Evolutionary conservation across 2,888 invertebrate species (phyloP).

Genomic region (Brachynemurus nebulosus): DNA sequence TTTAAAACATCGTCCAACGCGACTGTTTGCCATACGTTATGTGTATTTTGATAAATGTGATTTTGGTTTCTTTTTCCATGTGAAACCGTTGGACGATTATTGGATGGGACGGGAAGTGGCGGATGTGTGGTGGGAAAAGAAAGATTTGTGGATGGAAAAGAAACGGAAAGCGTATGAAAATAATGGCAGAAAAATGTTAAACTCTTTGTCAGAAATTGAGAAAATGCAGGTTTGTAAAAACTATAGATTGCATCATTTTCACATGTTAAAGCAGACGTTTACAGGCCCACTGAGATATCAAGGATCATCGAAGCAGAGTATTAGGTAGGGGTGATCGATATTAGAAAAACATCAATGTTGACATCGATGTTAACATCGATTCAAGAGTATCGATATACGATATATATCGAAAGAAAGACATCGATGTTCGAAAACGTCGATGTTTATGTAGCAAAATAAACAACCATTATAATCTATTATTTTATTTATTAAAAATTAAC

Average conservation of each 20-base stretch:
- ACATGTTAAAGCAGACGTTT: neutral
- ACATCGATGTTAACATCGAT: too few species aligned
- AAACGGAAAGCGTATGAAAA: conserved; percentile 3
- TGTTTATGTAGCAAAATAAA: too few species aligned
- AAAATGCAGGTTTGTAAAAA: conserved; percentile 1
- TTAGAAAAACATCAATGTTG: too few species aligned
- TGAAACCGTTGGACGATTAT: conserved; percentile 7
- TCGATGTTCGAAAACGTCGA: too few species aligned
- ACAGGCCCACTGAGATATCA: neutral
- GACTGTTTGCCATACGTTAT: conserved; percentile 4
- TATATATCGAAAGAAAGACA: too few species aligned
- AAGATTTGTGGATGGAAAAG: conserved; percentile 3
- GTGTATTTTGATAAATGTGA: conserved; percentile 5
- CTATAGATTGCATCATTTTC: too few species aligned
- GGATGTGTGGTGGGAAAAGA: conserved; percentile 6
- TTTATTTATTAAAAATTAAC: too few species aligned
- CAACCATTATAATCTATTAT: too few species aligned
- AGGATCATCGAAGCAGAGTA: too few species aligned
- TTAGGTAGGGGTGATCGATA: too few species aligned
- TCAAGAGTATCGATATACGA: too few species aligned
- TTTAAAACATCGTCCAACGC: conserved; percentile 2
- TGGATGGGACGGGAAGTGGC: neutral
- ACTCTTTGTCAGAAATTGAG: conserved; percentile 5
- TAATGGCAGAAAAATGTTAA: neutral
- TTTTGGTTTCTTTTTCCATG: conserved; percentile 6